Percentiles rank a stretch among this genome's conserved stretches.
phyloP scores from a whole-genome alignment of 2,797 vertebrate species.

The Serranus cabrilla region DNA sequence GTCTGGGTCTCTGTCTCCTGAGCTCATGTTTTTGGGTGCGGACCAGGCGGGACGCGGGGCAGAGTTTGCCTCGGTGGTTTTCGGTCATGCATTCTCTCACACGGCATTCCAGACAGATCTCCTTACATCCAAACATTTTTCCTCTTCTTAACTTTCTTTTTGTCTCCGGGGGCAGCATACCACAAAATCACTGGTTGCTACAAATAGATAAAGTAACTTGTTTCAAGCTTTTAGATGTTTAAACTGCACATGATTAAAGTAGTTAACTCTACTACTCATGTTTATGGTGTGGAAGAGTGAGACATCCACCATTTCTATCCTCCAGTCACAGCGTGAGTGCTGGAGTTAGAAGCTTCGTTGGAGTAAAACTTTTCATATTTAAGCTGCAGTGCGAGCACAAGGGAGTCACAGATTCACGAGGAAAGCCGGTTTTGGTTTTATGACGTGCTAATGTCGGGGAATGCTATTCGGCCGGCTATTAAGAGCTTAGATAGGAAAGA shows the following conservation, averaged over 20 bases:
- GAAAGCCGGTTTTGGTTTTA: slow-evolving; percentile 50
- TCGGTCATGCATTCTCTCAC: slow-evolving; percentile 67
- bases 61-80: slow-evolving; percentile 62
- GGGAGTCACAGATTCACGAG: slow-evolving; percentile 42
- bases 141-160: slow-evolving; percentile 17
- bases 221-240: neutral
- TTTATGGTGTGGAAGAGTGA: slow-evolving; percentile 1
- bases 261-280: neutral
- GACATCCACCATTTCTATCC: neutral
- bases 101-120: slow-evolving; percentile 77
- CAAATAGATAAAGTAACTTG: slow-evolving; percentile 12
- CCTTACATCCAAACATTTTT: slow-evolving; percentile 66
- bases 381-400: slow-evolving; percentile 1
- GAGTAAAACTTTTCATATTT: neutral
- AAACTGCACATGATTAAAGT: neutral
- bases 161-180: slow-evolving; percentile 35
- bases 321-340: slow-evolving; percentile 13
- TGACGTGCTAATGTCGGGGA: slow-evolving; percentile 63
- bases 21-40: slow-evolving; percentile 36
- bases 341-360: slow-evolving; percentile 35
- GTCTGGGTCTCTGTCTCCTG: slow-evolving; percentile 65
- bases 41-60: slow-evolving; percentile 51
- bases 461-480: slow-evolving; percentile 52
- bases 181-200: slow-evolving; percentile 30
- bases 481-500: slow-evolving; percentile 63